Evolutionary conservation across 2,888 invertebrate genomes (phyloP), one percentile per base, ranked within the genome.

Genomic region (Macropis europaea): DNA sequence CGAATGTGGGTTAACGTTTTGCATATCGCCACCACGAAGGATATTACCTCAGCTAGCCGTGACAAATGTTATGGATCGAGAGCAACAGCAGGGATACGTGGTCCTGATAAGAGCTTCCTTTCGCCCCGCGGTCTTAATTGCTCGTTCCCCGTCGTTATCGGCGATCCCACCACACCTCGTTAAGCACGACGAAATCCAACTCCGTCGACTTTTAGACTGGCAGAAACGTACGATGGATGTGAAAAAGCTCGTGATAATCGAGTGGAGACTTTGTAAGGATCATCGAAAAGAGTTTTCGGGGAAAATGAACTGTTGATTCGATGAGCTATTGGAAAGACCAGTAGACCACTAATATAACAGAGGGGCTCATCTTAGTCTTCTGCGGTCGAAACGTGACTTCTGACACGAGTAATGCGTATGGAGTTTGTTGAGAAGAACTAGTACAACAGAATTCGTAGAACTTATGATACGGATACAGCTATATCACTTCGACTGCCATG

Each of bases 1-100:
- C 64, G 62, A 76, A 81, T 77, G 77, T 80, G 70, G 80, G 81
- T 82, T 66, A 69, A 57, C 69, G 69, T 77, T 69, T 82, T 77
- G 77, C 81, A 82, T 81, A 81, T 81, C 81, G 69, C 56, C 36
- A 34, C 57, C 45, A 48, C 52, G 70, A 57, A 64, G 70, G 73
- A 75, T 67, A 70, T 56, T 52, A n/a, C n/a, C n/a, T n/a, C n/a
- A n/a, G 53, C 48, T n/a, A 48, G 40, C 47, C 57, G 36, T 42
- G 57, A 67, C 69, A 76, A 81, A 76, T 78, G 61, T 56, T 76
- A 78, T 78, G 81, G 72, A 81, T 74, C 61, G 76, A 68, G 80
- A 73, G 56, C 62, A 38, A 22, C 73, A 60, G 34, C 32, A 15
- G 24, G 68, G 63, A 73, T 67, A 76, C 59, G 61, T 36, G 61